Conservation (phyloP, 1,140 invertebrate genomes). For the Tetraneura akinire region DNA sequence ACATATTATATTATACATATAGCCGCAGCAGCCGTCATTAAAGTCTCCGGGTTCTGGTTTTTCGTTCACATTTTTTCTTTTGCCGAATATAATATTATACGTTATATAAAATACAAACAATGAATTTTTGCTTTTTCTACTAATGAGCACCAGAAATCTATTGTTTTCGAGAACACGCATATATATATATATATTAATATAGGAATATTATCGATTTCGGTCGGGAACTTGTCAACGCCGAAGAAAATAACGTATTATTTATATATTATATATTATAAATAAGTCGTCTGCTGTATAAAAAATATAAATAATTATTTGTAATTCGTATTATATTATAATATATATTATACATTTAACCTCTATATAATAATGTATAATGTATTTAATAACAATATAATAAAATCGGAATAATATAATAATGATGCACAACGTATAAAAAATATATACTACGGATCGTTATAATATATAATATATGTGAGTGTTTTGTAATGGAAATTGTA, state of each 20-base stretch:
- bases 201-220: background rate
- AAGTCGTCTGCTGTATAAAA: background rate
- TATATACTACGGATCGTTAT: too few species aligned
- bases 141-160: background rate
- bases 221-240: background rate
- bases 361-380: too few species aligned
- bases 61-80: background rate
- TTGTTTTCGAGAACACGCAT: constrained; percentile 13
- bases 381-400: too few species aligned
- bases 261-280: too few species aligned
- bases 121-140: background rate
- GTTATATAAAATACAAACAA: too few species aligned
- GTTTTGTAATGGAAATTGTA: too few species aligned
- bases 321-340: background rate
- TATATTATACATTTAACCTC: background rate
- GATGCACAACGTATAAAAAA: too few species aligned
- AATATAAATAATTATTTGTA: background rate
- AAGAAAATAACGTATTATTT: background rate
- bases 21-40: background rate
- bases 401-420: too few species aligned
- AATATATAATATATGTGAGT: too few species aligned
- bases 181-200: too few species aligned
- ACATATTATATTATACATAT: too few species aligned
- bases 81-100: background rate
- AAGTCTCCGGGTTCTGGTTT: constrained; percentile 25